phyloP scores from a whole-genome alignment of 37 sponge, comb jelly and placozoan species.

The Agelas oroides region DNA sequence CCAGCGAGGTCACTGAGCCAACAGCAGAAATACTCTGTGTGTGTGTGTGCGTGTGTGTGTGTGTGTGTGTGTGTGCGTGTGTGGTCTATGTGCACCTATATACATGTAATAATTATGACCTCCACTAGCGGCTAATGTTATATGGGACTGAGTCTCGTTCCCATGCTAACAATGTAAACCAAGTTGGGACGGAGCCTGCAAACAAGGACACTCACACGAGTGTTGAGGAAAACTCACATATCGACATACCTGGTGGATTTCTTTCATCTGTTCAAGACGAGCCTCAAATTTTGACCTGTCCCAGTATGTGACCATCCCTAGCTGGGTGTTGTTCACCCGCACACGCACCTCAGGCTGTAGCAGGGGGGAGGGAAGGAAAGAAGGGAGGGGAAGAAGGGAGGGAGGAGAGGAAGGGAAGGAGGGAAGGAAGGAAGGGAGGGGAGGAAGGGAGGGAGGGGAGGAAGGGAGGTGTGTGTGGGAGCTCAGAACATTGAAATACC shows the following conservation, averaged over 20 bases:
- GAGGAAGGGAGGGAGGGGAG: too few species aligned
- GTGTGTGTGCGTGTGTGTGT: not conserved
- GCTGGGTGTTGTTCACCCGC: slow-evolving; percentile 68
- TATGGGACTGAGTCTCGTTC: not conserved
- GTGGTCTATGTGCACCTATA: too few species aligned
- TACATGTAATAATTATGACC: not conserved
- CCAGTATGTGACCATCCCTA: slow-evolving; percentile 70
- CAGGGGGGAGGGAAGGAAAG: not conserved
- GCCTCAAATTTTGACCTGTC: slow-evolving; percentile 78
- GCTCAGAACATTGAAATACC: too few species aligned
- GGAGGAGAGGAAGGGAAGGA: not conserved
- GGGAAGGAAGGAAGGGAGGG: too few species aligned
- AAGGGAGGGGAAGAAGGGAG: not conserved
- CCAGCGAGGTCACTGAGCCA: not conserved
- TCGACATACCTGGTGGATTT: slow-evolving; percentile 77
- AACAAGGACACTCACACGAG: too few species aligned
- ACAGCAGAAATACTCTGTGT: not conserved
- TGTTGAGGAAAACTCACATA: too few species aligned
- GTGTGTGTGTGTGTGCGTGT: not conserved
- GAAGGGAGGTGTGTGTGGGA: too few species aligned
- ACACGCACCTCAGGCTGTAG: slow-evolving; percentile 18
- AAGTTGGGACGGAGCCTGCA: too few species aligned
- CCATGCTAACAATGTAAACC: too few species aligned
- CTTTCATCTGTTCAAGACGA: slow-evolving; percentile 86
- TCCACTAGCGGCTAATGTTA: not conserved